phyloP scores from a whole-genome alignment of 2,888 invertebrate genomes.

The Apamea anceps region DNA sequence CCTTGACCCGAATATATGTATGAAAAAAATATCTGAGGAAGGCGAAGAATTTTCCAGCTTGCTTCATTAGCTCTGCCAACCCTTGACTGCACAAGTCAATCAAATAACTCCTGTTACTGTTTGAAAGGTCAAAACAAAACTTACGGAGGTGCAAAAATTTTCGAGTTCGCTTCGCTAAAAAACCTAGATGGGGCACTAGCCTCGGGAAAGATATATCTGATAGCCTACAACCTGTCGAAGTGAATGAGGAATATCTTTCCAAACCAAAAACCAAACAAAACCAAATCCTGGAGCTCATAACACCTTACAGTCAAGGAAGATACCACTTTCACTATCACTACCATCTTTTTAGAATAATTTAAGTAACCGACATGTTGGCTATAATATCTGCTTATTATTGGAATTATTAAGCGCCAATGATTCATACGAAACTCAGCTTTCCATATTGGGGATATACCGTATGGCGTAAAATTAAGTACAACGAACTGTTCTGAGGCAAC shows the following conservation, averaged over 20 bases:
- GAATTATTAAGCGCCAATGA: not conserved
- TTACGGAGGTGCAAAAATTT: not conserved
- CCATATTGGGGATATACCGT: not conserved
- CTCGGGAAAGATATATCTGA: not conserved
- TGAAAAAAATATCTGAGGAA: not conserved
- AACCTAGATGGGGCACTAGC: not conserved
- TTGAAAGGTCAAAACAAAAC: not conserved
- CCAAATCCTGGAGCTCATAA: not conserved
- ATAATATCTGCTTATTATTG: not conserved
- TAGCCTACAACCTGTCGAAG: not conserved
- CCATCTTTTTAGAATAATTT: not conserved
- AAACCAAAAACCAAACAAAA: too few species aligned
- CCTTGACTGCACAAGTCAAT: not conserved
- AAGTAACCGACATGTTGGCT: not conserved
- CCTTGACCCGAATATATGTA: not conserved
- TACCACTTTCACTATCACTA: not conserved
- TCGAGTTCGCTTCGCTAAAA: not conserved
- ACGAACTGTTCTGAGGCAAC: constrained; percentile 13
- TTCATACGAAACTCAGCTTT: not conserved
- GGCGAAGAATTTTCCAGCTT: not conserved
- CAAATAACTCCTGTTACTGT: not conserved
- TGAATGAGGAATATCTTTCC: not conserved
- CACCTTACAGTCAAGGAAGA: not conserved
- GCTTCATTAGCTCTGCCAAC: not conserved
- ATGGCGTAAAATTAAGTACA: constrained; percentile 24